Percentiles rank a stretch among this genome's conserved stretches.
phyloP scores from a whole-genome alignment of 2,797 vertebrate genomes.

The Eleutherodactylus coqui region DNA sequence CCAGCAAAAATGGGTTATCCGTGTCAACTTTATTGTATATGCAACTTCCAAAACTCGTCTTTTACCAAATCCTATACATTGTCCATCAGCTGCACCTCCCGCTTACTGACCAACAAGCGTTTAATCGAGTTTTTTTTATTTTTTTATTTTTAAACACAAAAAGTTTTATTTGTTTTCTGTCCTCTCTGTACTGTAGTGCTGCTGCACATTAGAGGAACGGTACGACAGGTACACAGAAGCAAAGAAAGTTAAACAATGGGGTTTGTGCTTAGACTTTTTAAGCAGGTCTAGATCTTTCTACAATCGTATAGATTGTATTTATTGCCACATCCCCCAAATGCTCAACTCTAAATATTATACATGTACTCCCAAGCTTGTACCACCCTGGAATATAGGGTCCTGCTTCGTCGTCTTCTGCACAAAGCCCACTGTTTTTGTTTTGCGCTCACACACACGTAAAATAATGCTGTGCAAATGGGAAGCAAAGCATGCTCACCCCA shows the following conservation, averaged over 20 bases:
- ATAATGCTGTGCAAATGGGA: slow-evolving; percentile 10
- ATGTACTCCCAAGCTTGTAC: background rate
- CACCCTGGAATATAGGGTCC: background rate
- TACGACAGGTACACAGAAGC: background rate
- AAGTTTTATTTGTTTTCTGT: background rate
- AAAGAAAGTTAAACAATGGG: background rate
- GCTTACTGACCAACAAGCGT: background rate
- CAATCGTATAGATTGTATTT: background rate
- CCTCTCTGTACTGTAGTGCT: background rate
- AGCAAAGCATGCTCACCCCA: background rate
- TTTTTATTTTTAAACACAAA: background rate
- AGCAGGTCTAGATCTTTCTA: background rate
- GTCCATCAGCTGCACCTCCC: background rate
- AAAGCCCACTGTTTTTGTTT: slow-evolving; percentile 21
- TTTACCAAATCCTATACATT: background rate
- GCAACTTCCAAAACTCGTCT: too few relatives aligned
- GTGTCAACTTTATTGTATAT: background rate
- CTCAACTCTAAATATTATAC: background rate
- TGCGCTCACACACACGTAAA: background rate
- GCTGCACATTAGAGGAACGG: background rate
- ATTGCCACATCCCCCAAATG: background rate
- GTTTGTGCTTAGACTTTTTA: background rate
- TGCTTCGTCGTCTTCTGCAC: background rate
- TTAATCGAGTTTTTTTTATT: background rate
- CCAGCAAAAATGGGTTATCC: background rate